Evolutionary conservation across 2,113 vertebrate species (phyloP).

Genomic region (Diadophis punctatus): DNA sequence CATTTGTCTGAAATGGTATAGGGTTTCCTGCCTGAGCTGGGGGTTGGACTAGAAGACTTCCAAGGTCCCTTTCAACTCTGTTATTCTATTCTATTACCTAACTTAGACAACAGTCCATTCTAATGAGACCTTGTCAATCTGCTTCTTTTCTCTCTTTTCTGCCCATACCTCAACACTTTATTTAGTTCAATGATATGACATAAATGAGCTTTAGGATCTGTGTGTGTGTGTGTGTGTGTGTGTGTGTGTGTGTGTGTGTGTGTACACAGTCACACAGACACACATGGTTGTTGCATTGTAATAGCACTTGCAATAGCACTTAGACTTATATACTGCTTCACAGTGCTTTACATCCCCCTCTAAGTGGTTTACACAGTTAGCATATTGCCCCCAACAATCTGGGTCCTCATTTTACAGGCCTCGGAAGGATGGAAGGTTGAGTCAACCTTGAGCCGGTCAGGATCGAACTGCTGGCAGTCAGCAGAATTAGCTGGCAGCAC

Average conservation of each 20-base stretch:
- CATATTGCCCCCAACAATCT: neutral
- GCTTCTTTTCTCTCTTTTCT: neutral
- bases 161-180: neutral
- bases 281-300: slow-evolving; percentile 9
- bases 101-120: neutral
- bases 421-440: neutral
- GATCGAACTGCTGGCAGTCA: neutral
- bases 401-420: neutral
- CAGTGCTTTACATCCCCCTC: neutral
- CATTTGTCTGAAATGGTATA: too few relatives aligned
- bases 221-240: neutral
- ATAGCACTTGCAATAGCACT: neutral
- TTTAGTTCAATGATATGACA: neutral
- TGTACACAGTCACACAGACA: neutral
- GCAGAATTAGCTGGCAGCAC: neutral
- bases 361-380: neutral
- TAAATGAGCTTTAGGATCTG: neutral
- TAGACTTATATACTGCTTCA: neutral
- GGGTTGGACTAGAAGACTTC: too few relatives aligned
- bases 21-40: too few relatives aligned
- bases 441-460: neutral
- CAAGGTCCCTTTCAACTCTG: too few relatives aligned
- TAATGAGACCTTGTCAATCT: neutral
- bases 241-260: rapidly evolving
- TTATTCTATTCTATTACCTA: neutral